These are phyloP conservation scores for Connochaetes taurinus DNA, from an alignment of 2,113 vertebrate species.

Conservation along the genomic window DNA sequence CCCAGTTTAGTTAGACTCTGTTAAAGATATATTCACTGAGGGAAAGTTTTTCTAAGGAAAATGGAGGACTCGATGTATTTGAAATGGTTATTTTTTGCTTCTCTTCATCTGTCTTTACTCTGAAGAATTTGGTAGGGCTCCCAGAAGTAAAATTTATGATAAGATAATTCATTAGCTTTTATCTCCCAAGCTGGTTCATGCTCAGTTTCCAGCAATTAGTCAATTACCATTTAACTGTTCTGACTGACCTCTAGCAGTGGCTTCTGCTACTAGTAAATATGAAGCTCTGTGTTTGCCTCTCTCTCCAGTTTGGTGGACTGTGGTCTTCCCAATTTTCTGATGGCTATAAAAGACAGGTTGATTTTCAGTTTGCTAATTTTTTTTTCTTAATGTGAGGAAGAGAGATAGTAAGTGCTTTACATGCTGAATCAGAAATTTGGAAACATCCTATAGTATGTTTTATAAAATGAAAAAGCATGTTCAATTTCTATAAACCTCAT, in stretches of 20 bases:
- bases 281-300: neutral
- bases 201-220: neutral
- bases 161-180: neutral
- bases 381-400: neutral
- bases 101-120: neutral
- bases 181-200: neutral
- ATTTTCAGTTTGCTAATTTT: neutral
- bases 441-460: neutral
- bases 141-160: neutral
- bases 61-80: neutral
- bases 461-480: neutral
- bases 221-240: neutral
- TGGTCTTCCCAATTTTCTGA: neutral
- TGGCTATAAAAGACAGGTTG: neutral
- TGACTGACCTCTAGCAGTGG: neutral
- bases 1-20: neutral
- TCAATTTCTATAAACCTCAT: neutral
- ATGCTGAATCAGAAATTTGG: neutral
- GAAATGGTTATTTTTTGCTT: neutral
- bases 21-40: neutral
- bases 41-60: neutral
- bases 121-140: neutral
- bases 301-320: neutral
- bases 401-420: neutral
- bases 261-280: neutral